Evolutionary conservation across 1,140 invertebrate species (phyloP).

Genomic region (Macrocentrus cingulum): DNA sequence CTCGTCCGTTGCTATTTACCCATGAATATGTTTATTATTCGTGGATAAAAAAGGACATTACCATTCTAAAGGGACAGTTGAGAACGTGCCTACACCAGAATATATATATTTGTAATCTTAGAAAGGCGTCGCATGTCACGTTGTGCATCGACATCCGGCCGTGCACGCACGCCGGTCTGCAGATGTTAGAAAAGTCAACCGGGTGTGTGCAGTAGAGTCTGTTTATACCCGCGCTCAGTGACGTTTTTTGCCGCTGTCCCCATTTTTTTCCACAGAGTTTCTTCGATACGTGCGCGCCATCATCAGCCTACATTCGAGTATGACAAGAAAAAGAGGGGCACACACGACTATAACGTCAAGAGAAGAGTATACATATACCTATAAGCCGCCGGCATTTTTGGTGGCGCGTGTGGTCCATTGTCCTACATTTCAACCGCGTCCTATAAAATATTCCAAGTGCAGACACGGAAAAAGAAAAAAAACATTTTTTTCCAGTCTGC

Average conservation of each 20-base stretch:
- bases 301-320: too few relatives aligned
- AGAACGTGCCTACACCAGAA: conserved; percentile 29
- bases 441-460: not conserved
- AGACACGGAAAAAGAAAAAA: not conserved
- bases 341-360: conserved; percentile 6
- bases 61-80: conserved; percentile 3
- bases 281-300: conserved; percentile 17
- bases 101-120: conserved; percentile 37
- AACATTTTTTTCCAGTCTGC: too few relatives aligned
- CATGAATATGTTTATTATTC: too few relatives aligned
- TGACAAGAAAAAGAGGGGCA: too few relatives aligned
- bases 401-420: conserved; percentile 18
- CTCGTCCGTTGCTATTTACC: not conserved
- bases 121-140: conserved; percentile 29
- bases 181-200: conserved; percentile 26
- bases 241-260: not conserved
- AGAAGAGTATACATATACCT: not conserved
- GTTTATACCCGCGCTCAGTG: too few relatives aligned
- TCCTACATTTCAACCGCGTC: conserved; percentile 5
- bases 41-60: conserved; percentile 2
- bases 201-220: not conserved
- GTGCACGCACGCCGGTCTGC: conserved; percentile 27
- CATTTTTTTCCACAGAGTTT: conserved; percentile 22
- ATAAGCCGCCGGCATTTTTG: not conserved
- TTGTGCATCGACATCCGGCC: not conserved